Base-by-base conservation (phyloP, 2,888 invertebrate genomes). In the Odontocerum albicorne region DNA sequence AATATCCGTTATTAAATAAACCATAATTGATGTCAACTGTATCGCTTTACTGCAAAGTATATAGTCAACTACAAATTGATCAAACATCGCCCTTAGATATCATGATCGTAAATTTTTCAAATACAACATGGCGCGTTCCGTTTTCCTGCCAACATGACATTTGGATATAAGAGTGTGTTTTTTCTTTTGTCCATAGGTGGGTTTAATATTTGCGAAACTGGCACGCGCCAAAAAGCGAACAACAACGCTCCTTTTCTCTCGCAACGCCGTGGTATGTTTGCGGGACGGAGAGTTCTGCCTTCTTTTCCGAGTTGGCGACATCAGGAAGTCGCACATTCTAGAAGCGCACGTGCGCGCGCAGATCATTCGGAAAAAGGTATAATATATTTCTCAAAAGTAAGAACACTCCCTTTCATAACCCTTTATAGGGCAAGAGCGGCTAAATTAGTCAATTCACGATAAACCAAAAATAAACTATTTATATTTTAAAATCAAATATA, bases 301-400 rank as follows among this genome's bases (percentile, higher is more conserved):
- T 61, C 89, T 96, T 84, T 95, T 96, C 74, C 84, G 96, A 36
- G 95, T 96, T 35, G 96, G 96, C 46, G 96, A 96, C 72, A 96
- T 96, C 88, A 83, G 96, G 64, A 92, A 92, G 74, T 94, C 94
- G 60, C 97, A 97, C 76, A 95, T 98, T 66, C 92, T 98, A 65
- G 97, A 97, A 74, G 96, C 98, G 55, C 96, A 96, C 72, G 88
- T 97, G 35, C 82, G 96, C 63, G 94, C 96, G 16, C 92, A 96
- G 73, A 83, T 98, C 70, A 97, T 98, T 69, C 86, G 90, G 69
- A 89, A 92, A 75, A 93, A 93, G 83, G 90, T 94, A 67, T 17
- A n/a, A n/a, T n/a, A n/a, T n/a, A n/a, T n/a, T n/a, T n/a, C n/a
- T n/a, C n/a, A n/a, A n/a, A n/a, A n/a, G n/a, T n/a, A n/a, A n/a